Percentiles rank a stretch among this genome's conserved stretches.
phyloP scores from a whole-genome alignment of 2,113 vertebrate species.

The Equus quagga region DNA sequence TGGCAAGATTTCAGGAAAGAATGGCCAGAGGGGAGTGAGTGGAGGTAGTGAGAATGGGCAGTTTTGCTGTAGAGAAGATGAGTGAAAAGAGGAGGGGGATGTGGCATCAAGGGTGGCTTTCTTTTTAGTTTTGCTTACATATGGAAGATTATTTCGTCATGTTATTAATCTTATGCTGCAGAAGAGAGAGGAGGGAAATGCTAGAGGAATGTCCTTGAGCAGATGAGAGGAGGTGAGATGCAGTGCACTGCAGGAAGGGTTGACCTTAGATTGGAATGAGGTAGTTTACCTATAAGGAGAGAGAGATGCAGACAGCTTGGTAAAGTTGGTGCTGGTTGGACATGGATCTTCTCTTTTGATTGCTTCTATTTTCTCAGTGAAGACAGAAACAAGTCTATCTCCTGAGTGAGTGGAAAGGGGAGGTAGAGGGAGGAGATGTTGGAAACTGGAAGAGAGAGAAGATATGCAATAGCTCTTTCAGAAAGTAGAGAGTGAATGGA shows the following conservation, averaged over 20 bases:
- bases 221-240: neutral
- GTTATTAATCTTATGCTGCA: neutral
- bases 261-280: neutral
- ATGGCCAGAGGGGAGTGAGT: neutral
- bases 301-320: neutral
- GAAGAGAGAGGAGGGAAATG: neutral
- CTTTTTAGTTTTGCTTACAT: neutral
- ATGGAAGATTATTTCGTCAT: neutral
- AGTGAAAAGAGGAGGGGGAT: neutral
- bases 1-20: neutral
- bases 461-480: neutral
- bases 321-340: neutral
- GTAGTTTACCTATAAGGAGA: neutral
- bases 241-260: neutral
- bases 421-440: neutral
- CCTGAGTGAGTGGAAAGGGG: neutral
- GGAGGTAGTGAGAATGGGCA: too few relatives aligned
- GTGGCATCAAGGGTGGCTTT: neutral
- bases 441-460: neutral
- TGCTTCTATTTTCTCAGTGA: neutral
- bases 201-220: neutral
- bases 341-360: neutral
- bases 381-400: neutral
- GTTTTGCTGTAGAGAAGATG: neutral
- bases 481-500: neutral